Conservation (phyloP, 2,888 invertebrate species). For the Drosophila anomalata region DNA sequence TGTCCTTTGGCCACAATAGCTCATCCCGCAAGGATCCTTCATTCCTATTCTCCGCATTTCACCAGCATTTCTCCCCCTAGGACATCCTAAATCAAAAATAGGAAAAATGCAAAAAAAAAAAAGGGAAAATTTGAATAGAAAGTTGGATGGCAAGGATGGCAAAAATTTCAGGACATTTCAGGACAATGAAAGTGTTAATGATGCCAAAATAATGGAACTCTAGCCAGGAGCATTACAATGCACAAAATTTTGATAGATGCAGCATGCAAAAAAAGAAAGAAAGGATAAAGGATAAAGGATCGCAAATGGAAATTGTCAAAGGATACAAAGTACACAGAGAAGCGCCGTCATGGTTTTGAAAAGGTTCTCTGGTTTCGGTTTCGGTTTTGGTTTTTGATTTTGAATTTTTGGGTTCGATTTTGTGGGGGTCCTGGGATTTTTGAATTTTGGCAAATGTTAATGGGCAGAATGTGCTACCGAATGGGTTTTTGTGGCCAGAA, state of each 20-base stretch:
- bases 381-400: conserved; percentile 31
- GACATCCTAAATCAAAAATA: conserved; percentile 33
- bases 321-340: conserved; percentile 59
- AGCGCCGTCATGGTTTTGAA: conserved; percentile 63
- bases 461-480: conserved; percentile 25
- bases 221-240: conserved; percentile 66
- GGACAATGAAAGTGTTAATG: conserved; percentile 78
- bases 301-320: conserved; percentile 61
- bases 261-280: conserved; percentile 56
- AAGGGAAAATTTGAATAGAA: conserved; percentile 43
- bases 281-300: conserved; percentile 35
- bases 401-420: conserved; percentile 12
- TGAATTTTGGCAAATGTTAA: conserved; percentile 37
- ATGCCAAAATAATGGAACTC: conserved; percentile 72
- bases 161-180: conserved; percentile 26
- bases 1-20: conserved; percentile 38
- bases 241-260: conserved; percentile 53
- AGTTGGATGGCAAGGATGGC: conserved; percentile 32
- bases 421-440: conserved; percentile 31
- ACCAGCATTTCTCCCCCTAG: conserved; percentile 34
- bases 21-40: conserved; percentile 41
- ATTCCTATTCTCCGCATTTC: conserved; percentile 63
- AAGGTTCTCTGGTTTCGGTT: conserved; percentile 33
- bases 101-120: neutral
- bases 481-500: conserved; percentile 37